phyloP scores from a whole-genome alignment of 1,140 invertebrate species.

The Neuroterus valhalla region DNA sequence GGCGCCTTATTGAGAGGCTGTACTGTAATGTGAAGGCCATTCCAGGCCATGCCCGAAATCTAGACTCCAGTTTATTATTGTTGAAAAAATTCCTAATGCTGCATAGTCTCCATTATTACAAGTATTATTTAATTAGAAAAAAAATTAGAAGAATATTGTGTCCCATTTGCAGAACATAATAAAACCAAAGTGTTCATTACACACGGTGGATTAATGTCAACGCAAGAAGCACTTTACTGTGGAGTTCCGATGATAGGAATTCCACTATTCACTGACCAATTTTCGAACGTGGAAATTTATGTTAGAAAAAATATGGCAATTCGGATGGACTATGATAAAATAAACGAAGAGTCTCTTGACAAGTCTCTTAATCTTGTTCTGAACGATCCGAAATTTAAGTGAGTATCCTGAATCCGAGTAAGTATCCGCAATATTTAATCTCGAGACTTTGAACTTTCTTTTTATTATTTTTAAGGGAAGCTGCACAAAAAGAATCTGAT shows the following conservation, averaged over 20 bases:
- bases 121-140: conserved; percentile 2
- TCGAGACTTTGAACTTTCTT: too few species aligned
- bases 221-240: conserved; percentile 83
- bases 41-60: too few species aligned
- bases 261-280: conserved; percentile 83
- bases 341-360: conserved; percentile 63
- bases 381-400: conserved; percentile 64
- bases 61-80: too few species aligned
- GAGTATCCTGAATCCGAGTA: conserved; percentile 11
- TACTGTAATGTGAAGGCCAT: too few species aligned
- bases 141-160: background rate
- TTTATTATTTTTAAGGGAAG: conserved; percentile 50
- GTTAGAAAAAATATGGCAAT: conserved; percentile 63
- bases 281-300: conserved; percentile 74
- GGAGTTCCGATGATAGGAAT: conserved; percentile 84
- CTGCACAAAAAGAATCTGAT: conserved; percentile 43
- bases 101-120: conserved; percentile 51
- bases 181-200: conserved; percentile 80
- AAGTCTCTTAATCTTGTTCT: conserved; percentile 60
- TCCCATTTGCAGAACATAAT: conserved; percentile 59
- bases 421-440: too few species aligned
- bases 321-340: conserved; percentile 46
- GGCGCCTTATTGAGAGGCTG: too few species aligned
- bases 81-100: too few species aligned
- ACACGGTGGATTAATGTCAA: conserved; percentile 85